These are phyloP conservation scores for Girardinichthys multiradiatus DNA, from an alignment of 2,113 vertebrate genomes.

Conservation along the genomic window DNA sequence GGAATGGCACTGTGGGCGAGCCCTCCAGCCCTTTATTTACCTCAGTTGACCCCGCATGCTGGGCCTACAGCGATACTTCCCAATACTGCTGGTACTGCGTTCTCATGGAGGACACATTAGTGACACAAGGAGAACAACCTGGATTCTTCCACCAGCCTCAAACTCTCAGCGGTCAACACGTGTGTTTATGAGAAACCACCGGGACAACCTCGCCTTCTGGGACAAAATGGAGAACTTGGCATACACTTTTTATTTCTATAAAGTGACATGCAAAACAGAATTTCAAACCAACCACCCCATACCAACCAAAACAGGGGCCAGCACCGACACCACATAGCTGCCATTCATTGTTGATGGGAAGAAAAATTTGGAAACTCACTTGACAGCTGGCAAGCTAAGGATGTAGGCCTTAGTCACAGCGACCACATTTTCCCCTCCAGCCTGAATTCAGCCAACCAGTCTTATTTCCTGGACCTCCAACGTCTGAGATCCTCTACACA, in stretches of 20 bases:
- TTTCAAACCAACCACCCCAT: slow-evolving; percentile 11
- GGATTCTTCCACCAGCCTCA: slow-evolving; percentile 56
- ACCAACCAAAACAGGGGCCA: too few relatives aligned
- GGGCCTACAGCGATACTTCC: slow-evolving; percentile 38
- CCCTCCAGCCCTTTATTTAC: slow-evolving; percentile 61
- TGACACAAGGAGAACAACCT: slow-evolving; percentile 20
- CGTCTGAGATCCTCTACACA: slow-evolving; percentile 3
- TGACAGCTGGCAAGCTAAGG: slow-evolving; percentile 58
- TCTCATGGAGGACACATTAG: slow-evolving; percentile 19
- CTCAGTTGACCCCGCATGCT: slow-evolving; percentile 56
- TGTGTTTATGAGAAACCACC: slow-evolving; percentile 64
- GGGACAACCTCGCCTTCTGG: slow-evolving; percentile 38
- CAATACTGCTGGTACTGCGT: slow-evolving; percentile 40
- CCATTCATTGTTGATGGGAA: slow-evolving; percentile 53
- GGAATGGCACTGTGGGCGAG: slow-evolving; percentile 26
- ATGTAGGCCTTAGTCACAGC: slow-evolving; percentile 20
- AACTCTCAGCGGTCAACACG: slow-evolving; percentile 60
- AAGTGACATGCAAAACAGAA: neutral
- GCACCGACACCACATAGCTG: slow-evolving; percentile 22
- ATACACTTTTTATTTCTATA: neutral
- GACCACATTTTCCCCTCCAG: slow-evolving; percentile 23
- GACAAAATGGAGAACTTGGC: slow-evolving; percentile 34
- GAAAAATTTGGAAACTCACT: slow-evolving; percentile 66
- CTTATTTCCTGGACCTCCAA: slow-evolving; percentile 24
- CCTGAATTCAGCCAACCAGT: slow-evolving; percentile 28